phyloP scores from a whole-genome alignment of 2,797 vertebrate genomes.

The Acipenser ruthenus region DNA sequence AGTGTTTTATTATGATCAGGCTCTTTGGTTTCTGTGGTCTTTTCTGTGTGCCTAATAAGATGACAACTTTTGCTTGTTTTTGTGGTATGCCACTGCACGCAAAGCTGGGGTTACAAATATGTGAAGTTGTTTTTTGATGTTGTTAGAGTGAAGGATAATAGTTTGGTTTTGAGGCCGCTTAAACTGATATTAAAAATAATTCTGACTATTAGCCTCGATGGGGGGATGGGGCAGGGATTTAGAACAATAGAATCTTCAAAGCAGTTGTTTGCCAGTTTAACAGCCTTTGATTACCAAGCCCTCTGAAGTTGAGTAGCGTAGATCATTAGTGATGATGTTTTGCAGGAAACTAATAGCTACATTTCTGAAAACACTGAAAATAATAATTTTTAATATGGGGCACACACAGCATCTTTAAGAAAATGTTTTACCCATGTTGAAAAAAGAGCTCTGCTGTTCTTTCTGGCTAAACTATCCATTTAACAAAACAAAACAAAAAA shows the following conservation, averaged over 20 bases:
- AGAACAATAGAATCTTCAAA: conserved; percentile 75
- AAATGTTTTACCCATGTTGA: too few relatives aligned
- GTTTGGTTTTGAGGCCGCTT: conserved; percentile 68
- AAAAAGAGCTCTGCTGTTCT: too few relatives aligned
- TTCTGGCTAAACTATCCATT: too few relatives aligned
- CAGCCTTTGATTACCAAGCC: too few relatives aligned
- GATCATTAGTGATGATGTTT: too few relatives aligned
- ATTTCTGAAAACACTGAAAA: too few relatives aligned
- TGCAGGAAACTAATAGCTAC: too few relatives aligned
- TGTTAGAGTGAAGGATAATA: conserved; percentile 54
- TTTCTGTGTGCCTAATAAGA: conserved; percentile 58
- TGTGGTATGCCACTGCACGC: conserved; percentile 58
- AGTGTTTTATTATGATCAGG: conserved; percentile 58
- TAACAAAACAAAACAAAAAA: too few relatives aligned
- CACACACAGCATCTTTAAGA: too few relatives aligned
- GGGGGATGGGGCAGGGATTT: conserved; percentile 64
- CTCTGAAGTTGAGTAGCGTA: too few relatives aligned
- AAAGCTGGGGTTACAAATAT: conserved; percentile 37
- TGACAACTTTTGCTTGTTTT: conserved; percentile 58
- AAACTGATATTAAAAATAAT: conserved; percentile 76
- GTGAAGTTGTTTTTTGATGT: conserved; percentile 60
- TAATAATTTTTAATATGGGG: too few relatives aligned
- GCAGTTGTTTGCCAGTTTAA: conserved; percentile 67
- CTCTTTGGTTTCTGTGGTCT: conserved; percentile 55
- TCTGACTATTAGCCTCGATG: conserved; percentile 71